Conservation (phyloP, 2,113 vertebrate species). For the Excalfactoria chinensis region DNA sequence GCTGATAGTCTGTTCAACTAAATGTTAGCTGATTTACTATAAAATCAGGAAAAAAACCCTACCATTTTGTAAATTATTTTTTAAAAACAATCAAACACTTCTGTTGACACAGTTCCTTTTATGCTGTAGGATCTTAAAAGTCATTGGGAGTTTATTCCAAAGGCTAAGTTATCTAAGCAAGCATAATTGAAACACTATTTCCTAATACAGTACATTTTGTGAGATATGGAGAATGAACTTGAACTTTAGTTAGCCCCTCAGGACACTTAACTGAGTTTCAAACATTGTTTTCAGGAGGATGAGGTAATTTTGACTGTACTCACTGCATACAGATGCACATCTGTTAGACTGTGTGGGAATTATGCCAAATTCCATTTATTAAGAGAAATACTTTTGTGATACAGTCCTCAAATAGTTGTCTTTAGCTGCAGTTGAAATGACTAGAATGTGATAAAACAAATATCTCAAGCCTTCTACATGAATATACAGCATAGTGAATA, state of each 20-base stretch:
- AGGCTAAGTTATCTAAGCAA: not conserved
- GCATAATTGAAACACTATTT: not conserved
- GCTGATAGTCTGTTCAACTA: not conserved
- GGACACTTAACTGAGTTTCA: constrained; percentile 35
- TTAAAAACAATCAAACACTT: not conserved
- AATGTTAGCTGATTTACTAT: not conserved
- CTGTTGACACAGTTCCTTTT: not conserved
- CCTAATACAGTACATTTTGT: accelerated
- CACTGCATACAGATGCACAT: constrained; percentile 16
- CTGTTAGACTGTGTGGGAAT: constrained; percentile 8
- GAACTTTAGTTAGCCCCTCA: constrained; percentile 2
- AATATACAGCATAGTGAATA: not conserved
- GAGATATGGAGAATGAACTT: not conserved
- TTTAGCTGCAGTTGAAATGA: not conserved
- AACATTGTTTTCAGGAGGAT: constrained; percentile 41
- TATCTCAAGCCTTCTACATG: not conserved
- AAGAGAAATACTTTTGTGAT: not conserved
- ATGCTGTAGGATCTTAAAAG: not conserved
- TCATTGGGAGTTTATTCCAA: not conserved
- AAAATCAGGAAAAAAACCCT: not conserved
- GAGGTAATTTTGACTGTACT: constrained; percentile 50
- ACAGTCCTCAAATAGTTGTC: constrained; percentile 9
- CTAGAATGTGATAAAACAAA: not conserved
- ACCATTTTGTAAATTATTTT: not conserved
- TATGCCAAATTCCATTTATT: not conserved